These are phyloP conservation scores for Sciurus carolinensis DNA, from an alignment of 2,797 vertebrate genomes.

Conservation along the genomic window DNA sequence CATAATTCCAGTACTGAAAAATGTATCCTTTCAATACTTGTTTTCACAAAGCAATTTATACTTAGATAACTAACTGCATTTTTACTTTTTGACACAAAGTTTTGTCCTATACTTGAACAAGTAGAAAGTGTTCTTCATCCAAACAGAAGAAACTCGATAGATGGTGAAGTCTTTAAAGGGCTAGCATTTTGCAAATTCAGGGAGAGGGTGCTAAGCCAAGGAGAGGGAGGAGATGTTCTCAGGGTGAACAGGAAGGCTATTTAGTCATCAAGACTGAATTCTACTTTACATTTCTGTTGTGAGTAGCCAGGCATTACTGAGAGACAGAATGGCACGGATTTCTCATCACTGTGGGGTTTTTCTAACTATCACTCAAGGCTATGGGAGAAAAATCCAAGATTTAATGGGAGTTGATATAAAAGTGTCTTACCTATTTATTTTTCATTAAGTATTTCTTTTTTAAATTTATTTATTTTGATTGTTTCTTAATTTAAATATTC, in stretches of 20 bases:
- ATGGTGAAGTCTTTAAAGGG: constrained; percentile 5
- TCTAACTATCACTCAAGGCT: constrained; percentile 4
- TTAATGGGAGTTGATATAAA: neutral
- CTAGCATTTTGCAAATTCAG: constrained; percentile 49
- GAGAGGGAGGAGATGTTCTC: constrained; percentile 50
- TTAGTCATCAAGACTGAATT: constrained; percentile 51
- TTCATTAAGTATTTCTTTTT: constrained; percentile 37
- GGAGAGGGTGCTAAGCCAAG: neutral
- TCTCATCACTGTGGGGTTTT: constrained; percentile 19
- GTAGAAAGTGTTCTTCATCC: constrained; percentile 60
- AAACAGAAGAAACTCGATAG: neutral
- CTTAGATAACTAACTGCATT: constrained; percentile 32
- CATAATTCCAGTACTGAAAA: constrained; percentile 69
- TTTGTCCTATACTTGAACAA: constrained; percentile 45
- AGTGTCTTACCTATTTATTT: constrained; percentile 23
- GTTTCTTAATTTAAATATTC: constrained; percentile 6
- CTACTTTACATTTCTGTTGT: constrained; percentile 46
- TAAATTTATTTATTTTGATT: too few species aligned
- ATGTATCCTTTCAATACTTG: neutral
- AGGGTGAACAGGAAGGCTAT: constrained; percentile 82
- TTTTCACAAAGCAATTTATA: constrained; percentile 5
- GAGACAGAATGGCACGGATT: neutral
- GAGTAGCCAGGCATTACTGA: neutral
- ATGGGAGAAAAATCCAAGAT: neutral
- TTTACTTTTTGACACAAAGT: constrained; percentile 55